Conservation (phyloP, 2,888 invertebrate species). For the Scaptomyza reducta region DNA sequence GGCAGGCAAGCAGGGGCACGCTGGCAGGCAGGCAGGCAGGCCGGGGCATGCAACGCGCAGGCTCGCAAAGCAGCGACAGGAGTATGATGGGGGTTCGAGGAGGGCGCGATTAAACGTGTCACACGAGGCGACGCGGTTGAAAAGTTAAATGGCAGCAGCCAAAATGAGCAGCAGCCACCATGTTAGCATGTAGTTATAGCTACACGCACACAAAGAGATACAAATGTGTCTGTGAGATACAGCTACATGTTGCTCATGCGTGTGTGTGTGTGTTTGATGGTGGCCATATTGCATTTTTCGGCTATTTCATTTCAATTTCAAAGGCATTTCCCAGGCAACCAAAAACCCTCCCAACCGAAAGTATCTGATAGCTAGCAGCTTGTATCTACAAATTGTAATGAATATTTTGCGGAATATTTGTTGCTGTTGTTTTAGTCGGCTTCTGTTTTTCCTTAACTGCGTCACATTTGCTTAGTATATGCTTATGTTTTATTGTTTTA, state of each 20-base stretch:
- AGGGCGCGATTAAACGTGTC: constrained; percentile 75
- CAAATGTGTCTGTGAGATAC: constrained; percentile 36
- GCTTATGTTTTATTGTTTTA: constrained; percentile 53
- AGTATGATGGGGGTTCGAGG: constrained; percentile 11
- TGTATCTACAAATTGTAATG: constrained; percentile 71
- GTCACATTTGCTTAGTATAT: constrained; percentile 27
- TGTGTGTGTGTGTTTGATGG: constrained; percentile 35
- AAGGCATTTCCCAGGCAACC: constrained; percentile 53
- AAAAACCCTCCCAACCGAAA: constrained; percentile 8
- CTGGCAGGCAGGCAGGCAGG: constrained; percentile 6
- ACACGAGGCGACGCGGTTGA: constrained; percentile 71
- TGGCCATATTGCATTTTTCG: constrained; percentile 63
- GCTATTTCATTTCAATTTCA: constrained; percentile 51
- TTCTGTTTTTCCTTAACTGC: constrained; percentile 38
- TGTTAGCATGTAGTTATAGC: constrained; percentile 72
- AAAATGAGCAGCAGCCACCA: constrained; percentile 72
- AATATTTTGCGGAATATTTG: constrained; percentile 59
- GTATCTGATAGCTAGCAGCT: constrained; percentile 50
- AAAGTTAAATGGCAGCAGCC: constrained; percentile 76
- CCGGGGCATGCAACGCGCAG: constrained; percentile 48
- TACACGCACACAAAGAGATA: constrained; percentile 27
- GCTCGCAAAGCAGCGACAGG: constrained; percentile 33
- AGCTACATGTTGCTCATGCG: constrained; percentile 53
- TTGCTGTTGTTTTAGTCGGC: constrained; percentile 12
- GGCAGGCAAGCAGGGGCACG: constrained; percentile 24